Base-by-base conservation (phyloP, 2,113 vertebrate species). In the Holacanthus passer region DNA sequence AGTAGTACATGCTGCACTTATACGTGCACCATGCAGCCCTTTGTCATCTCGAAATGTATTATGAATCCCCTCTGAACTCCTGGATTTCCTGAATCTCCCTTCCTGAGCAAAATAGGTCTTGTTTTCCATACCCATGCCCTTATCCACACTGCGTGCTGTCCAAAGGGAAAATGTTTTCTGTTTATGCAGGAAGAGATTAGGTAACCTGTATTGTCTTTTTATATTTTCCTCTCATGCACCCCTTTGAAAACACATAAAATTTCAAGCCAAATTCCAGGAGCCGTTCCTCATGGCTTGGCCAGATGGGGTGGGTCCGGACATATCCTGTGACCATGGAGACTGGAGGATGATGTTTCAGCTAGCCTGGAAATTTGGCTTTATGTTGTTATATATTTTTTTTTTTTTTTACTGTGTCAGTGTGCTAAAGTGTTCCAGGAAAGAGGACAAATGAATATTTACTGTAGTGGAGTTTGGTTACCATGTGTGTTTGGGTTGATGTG, bases 171-270 rank as follows among this genome's bases (percentile, higher is more conserved):
- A 67, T 19, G 71, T 73, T 87, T 80, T 73, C 60, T 56, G 12
- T 59, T 73, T 67, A 1, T 81, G 55, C 16, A 82, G 89, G 91
- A 91, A 88, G 55, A 29, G 29, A 82, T 90, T 29, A 68, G 74
- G 31, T 80, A 77, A 73, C 50, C 3, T 31, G 19, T 71, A 84
- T 89, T 91, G 91, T 90, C n/a, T 90, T 84, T 84, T 72, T 35
- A 9, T 32, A 41, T 84, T 74, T 69, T 81, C n/a, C 48, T 55
- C 81, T 74, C 29, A 17, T 74, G 71, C 4, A 0, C 6, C 13
- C 22, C n/a, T 45, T 55, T 66, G 72, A 86, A 88, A 85, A 29
- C 59, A 55, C 58, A 56, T 69, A 24, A 52, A 78, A 14, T 47
- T 55, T 69, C 27, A 24, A 64, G 71, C 48, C 48, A 67, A 73